A percentile compares a stretch with the other conserved stretches of the same genome.
These are phyloP conservation scores for human DNA, from an alignment of 2,113 vertebrate species.

Conservation along the genomic window GRCh38 chr3:185933001-185933500, in stretches of 20 bases:
- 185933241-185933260: neutral
- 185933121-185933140: conserved; percentile 81
- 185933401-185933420: neutral
- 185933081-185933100: conserved; percentile 65
- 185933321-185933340: neutral
- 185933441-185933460: conserved; percentile 46
- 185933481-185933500: neutral
- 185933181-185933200: conserved; percentile 25
- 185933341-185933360: conserved; percentile 10
- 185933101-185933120: conserved; percentile 77
- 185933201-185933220: conserved; percentile 42
- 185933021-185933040: conserved; percentile 57
- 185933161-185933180: neutral
- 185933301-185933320: neutral
- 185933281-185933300: neutral
- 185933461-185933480: neutral
- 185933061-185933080: conserved; percentile 72
- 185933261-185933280: neutral
- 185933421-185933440: neutral
- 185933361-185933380: conserved; percentile 39
- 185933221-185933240: neutral
- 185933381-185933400: conserved; percentile 30
- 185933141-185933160: conserved; percentile 58
- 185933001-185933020: neutral
- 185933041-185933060: conserved; percentile 38